Evolutionary conservation across 2,888 invertebrate species (phyloP), one percentile per base, ranked within the genome.

Genomic region (Trichacis sp.): DNA sequence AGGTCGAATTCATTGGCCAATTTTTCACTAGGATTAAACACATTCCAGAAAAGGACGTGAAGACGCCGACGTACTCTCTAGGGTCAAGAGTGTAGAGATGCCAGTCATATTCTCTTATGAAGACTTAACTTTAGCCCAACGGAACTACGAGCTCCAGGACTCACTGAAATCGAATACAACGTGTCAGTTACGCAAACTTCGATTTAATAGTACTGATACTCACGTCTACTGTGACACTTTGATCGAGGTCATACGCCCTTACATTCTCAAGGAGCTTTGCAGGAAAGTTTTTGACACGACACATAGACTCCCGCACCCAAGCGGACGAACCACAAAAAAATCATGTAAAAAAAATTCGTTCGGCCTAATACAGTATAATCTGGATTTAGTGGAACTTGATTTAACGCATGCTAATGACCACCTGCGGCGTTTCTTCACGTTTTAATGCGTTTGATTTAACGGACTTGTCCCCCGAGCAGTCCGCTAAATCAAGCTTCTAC

Each of bases 301-400:
- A 3, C 70, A 73, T 17, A 40, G 43, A 0, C 36, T 73, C 0
- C 51, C 69, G 6, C 72, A 75, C 36, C 72, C 74, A 0, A 69
- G 73, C n/a, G 68, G 67, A 1, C 51, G 68, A 30, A 17, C 48
- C 1, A 73, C 75, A 5, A 53, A 47, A 14, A 69, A 62, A 38
- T 74, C 5, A 69, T 80, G 20, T 20, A 59, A n/a, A 50, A 66
- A 29, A 69, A 69, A 19, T 78, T 70, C 42, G 65, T 74, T 1
- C 78, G 77, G 77, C 77, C 76, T 0, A 46, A n/a, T n/a, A n/a
- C n/a, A n/a, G n/a, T n/a, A n/a, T n/a, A n/a, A n/a, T n/a, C n/a
- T n/a, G n/a, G n/a, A n/a, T n/a, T n/a, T n/a, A n/a, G n/a, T n/a
- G n/a, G n/a, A n/a, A n/a, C n/a, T n/a, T n/a, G n/a, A n/a, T n/a